Base-by-base conservation (phyloP, 2,113 vertebrate species). In the Atherinomorus stipes region DNA sequence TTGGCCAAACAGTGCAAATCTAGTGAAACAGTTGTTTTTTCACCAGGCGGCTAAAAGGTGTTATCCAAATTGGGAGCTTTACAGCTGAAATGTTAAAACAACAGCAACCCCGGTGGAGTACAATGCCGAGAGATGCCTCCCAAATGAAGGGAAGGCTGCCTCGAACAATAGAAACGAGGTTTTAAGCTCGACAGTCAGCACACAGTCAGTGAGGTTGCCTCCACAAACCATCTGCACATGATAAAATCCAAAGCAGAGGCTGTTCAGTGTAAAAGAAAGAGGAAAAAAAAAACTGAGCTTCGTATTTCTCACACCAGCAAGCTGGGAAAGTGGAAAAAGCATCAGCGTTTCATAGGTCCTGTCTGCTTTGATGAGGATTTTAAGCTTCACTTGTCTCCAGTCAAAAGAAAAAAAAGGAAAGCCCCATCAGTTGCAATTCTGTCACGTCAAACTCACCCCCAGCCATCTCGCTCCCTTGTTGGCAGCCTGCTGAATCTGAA, bases 401-500 rank as follows among this genome's bases (percentile, higher is more conserved):
- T 64, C 58, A 11, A 4, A 42, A 42, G 28, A 49, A 23, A 34
- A 28, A 28, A 28, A 28, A 6, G 28, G 3, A 28, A 28, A 58
- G 21, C 57, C 53, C 19, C 0, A 23, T 50, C 58, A 64, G 64
- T 49, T 81, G 26, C 21, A 31, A 12, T 60, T 51, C 68, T 65
- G 61, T 61, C 59, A 45, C 25, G 19, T 71, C 25, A 59, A 61
- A 68, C 93, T 94, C 85, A 95, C 93, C 93, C 94, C 94, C 26
- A 95, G 88, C 94, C 94, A 95, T 89, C 94, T 85, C 0, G 93
- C 97, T 87, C 97, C 97, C 94, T 99, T 99, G 93, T 96, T 98
- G 88, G 97, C 96, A 11, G 96, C 96, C 89, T 99, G 97, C 78
- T 97, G 96, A 76, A 98, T 98, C 93, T 98, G 96, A 84, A 98